These are phyloP conservation scores for Leptopilina drosophilae DNA, from an alignment of 2,888 invertebrate genomes.

Conservation along the genomic window DNA sequence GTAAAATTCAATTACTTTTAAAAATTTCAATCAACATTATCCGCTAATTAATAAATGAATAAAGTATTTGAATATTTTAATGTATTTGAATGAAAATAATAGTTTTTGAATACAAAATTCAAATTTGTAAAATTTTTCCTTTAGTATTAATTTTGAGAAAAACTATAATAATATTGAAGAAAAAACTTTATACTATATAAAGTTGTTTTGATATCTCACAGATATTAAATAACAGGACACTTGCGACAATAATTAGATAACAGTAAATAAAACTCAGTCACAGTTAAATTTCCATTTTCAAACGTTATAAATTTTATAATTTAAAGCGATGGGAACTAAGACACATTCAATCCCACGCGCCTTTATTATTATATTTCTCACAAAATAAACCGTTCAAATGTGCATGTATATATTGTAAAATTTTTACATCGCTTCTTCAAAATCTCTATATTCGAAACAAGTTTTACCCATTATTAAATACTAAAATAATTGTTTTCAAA, in stretches of 20 bases:
- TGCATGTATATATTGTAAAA: neutral
- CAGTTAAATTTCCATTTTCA: constrained; percentile 25
- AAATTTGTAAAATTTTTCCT: too few relatives aligned
- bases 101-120: too few relatives aligned
- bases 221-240: neutral
- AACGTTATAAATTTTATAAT: constrained; percentile 25
- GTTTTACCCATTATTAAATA: too few relatives aligned
- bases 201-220: too few relatives aligned
- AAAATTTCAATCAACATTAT: too few relatives aligned
- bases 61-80: too few relatives aligned
- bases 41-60: too few relatives aligned
- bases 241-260: neutral
- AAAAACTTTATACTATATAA: neutral
- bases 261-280: neutral
- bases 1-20: too few relatives aligned
- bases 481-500: too few relatives aligned
- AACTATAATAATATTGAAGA: neutral
- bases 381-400: constrained; percentile 18
- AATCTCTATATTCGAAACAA: too few relatives aligned
- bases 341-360: neutral
- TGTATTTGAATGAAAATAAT: too few relatives aligned
- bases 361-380: constrained; percentile 19
- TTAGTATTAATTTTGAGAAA: too few relatives aligned
- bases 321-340: constrained; percentile 16
- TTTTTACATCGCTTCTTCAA: neutral